phyloP scores from a whole-genome alignment of 2,113 vertebrate genomes.

The Morone chrysops region DNA sequence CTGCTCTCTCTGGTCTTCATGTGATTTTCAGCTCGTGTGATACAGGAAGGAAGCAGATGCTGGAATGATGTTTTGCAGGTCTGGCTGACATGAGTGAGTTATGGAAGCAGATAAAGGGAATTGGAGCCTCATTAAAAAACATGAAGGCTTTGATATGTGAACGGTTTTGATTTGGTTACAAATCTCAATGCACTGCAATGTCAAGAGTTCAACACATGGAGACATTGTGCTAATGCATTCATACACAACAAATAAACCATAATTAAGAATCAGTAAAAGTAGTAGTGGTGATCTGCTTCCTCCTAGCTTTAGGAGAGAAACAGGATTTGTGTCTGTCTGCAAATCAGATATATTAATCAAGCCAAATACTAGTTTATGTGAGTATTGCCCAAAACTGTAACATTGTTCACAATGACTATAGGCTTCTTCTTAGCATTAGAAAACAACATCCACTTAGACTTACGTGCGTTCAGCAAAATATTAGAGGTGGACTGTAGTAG shows the following conservation, averaged over 20 bases:
- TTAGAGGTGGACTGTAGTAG: background rate
- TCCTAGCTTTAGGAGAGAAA: background rate
- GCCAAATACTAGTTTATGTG: background rate
- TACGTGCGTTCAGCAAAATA: background rate
- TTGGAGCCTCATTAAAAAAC: background rate
- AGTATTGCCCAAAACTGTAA: background rate
- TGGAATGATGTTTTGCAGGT: constrained; percentile 23
- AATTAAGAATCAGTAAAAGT: background rate
- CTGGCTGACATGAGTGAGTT: constrained; percentile 41
- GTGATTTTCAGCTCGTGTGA: constrained; percentile 8
- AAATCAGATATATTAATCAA: background rate
- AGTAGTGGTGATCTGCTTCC: background rate
- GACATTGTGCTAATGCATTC: background rate
- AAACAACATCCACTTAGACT: background rate
- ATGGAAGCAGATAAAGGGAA: constrained; percentile 20
- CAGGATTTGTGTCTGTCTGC: background rate
- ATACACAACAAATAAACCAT: background rate
- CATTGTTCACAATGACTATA: background rate
- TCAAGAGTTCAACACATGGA: background rate
- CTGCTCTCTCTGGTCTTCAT: constrained; percentile 4
- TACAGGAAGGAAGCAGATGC: constrained; percentile 39
- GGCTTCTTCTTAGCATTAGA: background rate
- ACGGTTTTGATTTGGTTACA: background rate
- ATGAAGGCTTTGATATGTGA: background rate
- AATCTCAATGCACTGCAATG: background rate